These are phyloP conservation scores for Listrodromus nycthemerus DNA, from an alignment of 2,888 invertebrate species.

Conservation along the genomic window DNA sequence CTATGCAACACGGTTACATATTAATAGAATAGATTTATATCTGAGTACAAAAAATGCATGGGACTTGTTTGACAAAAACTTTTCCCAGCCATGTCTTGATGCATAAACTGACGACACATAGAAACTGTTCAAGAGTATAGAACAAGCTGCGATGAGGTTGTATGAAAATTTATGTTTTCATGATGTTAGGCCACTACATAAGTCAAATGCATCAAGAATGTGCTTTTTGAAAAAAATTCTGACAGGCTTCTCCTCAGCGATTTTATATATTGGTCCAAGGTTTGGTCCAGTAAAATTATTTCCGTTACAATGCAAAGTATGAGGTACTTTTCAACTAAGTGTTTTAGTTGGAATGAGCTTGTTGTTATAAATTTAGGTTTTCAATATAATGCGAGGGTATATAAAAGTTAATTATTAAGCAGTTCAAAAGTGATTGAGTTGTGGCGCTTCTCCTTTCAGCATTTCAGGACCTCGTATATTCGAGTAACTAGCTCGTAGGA, in stretches of 20 bases:
- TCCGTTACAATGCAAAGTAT: slow-evolving; percentile 6
- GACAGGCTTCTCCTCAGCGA: background rate
- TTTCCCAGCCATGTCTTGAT: background rate
- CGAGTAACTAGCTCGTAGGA: too few species aligned
- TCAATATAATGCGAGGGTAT: background rate
- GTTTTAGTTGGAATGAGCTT: background rate
- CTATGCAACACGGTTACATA: background rate
- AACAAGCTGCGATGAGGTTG: background rate
- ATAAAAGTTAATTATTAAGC: background rate
- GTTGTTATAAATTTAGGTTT: slow-evolving; percentile 23
- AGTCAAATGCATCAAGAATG: background rate
- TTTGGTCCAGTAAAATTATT: background rate
- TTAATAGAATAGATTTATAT: background rate
- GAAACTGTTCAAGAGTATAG: background rate
- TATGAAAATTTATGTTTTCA: background rate
- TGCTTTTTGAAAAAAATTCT: too few species aligned
- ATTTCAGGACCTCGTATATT: background rate
- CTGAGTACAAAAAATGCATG: background rate
- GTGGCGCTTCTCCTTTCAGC: background rate
- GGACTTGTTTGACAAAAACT: background rate
- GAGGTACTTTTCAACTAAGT: slow-evolving; percentile 22
- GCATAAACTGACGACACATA: background rate
- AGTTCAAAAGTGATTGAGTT: background rate
- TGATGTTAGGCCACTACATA: background rate
- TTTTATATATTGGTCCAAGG: background rate